Evolutionary conservation across 2,797 vertebrate genomes (phyloP).

Genomic region (Sebastes dallii): DNA sequence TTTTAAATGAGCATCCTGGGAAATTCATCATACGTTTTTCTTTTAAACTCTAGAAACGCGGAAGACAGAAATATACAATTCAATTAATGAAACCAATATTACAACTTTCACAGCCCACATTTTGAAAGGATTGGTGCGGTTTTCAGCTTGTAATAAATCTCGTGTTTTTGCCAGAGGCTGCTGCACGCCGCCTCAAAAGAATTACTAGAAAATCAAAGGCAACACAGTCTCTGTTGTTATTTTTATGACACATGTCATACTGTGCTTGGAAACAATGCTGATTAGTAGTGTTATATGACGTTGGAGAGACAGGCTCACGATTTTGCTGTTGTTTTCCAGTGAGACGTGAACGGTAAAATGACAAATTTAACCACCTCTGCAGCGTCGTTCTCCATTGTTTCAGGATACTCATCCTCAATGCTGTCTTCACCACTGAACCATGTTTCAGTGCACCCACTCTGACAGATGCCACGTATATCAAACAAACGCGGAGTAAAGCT

Average conservation of each 20-base stretch:
- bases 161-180: conserved; percentile 43
- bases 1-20: conserved; percentile 66
- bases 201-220: conserved; percentile 52
- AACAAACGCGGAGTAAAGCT: not conserved
- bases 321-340: conserved; percentile 12
- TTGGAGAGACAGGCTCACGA: conserved; percentile 16
- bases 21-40: conserved; percentile 41
- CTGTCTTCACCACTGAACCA: not conserved
- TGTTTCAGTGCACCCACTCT: not conserved
- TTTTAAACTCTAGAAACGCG: conserved; percentile 27
- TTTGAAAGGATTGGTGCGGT: conserved; percentile 7
- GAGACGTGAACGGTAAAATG: conserved; percentile 1
- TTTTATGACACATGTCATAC: conserved; percentile 50
- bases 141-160: conserved; percentile 39
- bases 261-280: conserved; percentile 33
- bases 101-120: conserved; percentile 13
- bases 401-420: not conserved
- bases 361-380: not conserved
- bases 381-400: not conserved
- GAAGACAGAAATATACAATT: conserved; percentile 39
- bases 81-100: conserved; percentile 55
- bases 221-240: conserved; percentile 52
- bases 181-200: conserved; percentile 24
- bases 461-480: conserved; percentile 8
- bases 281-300: conserved; percentile 34